Evolutionary conservation across 2,888 invertebrate species (phyloP), one percentile per base, ranked within the genome.

Genomic region (Eupithecia vulgata): DNA sequence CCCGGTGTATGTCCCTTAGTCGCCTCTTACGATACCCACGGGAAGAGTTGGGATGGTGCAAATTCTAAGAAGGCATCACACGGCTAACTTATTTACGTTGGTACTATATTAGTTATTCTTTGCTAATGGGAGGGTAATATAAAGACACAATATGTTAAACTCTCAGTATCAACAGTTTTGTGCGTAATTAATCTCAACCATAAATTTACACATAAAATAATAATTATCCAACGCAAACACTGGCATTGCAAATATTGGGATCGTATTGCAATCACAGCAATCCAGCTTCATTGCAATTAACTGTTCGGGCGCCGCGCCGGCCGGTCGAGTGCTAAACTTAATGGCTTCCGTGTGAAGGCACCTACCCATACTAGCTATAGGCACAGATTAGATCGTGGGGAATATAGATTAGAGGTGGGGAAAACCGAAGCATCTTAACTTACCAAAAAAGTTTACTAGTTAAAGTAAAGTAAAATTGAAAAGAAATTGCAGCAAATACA

Each of bases 231-330:
- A 52, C 30, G 12, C 37, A 35, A 48, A 37, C 35, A 42, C 57
- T 42, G 66, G 71, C 57, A 25, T 57, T 21, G 25, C 57, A 57
- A 64, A 64, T 64, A 64, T 64, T n/a, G 21, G 37, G 35, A 35
- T 64, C 35, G 34, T 57, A 57, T 64, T 62, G 35, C 65, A 52
- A 40, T 40, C 65, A 57, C 59, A 71, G 35, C 15, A 65, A 65
- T 37, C 40, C 65, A 21, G n/a, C 37, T 42, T 37, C 21, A 65
- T 37, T 37, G 62, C 62, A 64, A 64, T 65, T 65, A 65, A 65
- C 37, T 65, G 25, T 40, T 21, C 13, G 1, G 65, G 65, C 40
- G 65, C 65, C 65, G 65, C 40, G 65, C 65, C 65, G 25, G 40
- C 65, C 37, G 21, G 40, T 15, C 65, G 40, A 40, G 65, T 65